phyloP scores from a whole-genome alignment of 2,888 invertebrate species.

The Scaptomyza cyrtandrae region DNA sequence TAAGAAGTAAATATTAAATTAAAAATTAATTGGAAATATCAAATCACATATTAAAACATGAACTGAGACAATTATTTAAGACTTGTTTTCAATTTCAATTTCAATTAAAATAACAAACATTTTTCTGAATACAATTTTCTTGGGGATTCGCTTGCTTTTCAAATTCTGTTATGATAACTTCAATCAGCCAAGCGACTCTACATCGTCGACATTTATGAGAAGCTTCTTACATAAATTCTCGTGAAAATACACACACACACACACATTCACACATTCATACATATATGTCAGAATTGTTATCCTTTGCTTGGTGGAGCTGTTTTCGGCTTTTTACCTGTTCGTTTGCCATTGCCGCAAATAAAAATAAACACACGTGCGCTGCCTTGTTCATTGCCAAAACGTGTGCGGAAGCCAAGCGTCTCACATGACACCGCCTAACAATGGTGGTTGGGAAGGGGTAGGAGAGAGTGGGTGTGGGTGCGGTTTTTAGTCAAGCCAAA shows the following conservation, averaged over 20 bases:
- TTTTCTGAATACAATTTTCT: too few species aligned
- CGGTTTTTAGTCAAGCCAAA: conserved; percentile 25
- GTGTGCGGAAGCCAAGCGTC: conserved; percentile 51
- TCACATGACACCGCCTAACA: conserved; percentile 41
- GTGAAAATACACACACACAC: conserved; percentile 8
- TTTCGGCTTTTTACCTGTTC: conserved; percentile 14
- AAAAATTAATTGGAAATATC: conserved; percentile 4
- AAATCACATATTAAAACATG: not conserved
- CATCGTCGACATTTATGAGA: conserved; percentile 66
- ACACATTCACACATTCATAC: conserved; percentile 4
- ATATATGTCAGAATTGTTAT: conserved; percentile 16
- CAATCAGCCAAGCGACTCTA: conserved; percentile 18
- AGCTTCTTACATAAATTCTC: conserved; percentile 63
- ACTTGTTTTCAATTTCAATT: not conserved
- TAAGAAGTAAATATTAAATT: conserved; percentile 21
- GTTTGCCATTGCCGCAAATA: conserved; percentile 60
- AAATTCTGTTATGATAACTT: too few species aligned
- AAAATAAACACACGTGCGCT: conserved; percentile 69
- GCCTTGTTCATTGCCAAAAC: conserved; percentile 72
- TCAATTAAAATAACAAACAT: too few species aligned
- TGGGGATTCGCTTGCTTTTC: too few species aligned
- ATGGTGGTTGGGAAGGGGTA: conserved; percentile 15
- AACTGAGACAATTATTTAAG: not conserved
- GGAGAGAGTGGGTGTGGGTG: conserved; percentile 1
- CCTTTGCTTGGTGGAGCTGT: not conserved